These are phyloP conservation scores for Stramonita haemastoma DNA, from an alignment of 2,888 invertebrate species.

Conservation along the genomic window DNA sequence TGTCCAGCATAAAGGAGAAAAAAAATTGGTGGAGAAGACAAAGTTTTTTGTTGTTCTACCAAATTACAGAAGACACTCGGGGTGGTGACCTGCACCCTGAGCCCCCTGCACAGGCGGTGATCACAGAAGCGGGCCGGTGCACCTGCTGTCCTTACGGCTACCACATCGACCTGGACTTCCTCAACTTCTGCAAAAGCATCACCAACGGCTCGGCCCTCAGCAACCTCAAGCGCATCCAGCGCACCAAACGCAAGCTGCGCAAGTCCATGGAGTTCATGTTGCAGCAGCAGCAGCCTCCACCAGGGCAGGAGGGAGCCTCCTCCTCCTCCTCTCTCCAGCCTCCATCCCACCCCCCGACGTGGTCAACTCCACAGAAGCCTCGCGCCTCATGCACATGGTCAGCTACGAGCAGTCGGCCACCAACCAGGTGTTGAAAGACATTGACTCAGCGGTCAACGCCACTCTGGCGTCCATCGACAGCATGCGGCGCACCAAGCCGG, in stretches of 20 bases:
- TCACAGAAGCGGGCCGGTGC: slow-evolving; percentile 79
- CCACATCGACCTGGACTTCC: slow-evolving; percentile 93
- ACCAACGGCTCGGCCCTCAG: slow-evolving; percentile 69
- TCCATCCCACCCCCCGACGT: slow-evolving; percentile 67
- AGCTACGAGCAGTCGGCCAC: slow-evolving; percentile 69
- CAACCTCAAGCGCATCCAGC: slow-evolving; percentile 79
- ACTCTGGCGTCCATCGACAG: slow-evolving; percentile 67
- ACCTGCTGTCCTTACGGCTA: slow-evolving; percentile 93
- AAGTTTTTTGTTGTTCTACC: not conserved
- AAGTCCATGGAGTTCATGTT: slow-evolving; percentile 87
- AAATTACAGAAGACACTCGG: not conserved
- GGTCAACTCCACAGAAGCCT: slow-evolving; percentile 65
- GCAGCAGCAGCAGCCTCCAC: slow-evolving; percentile 57
- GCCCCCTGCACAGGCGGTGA: slow-evolving; percentile 18
- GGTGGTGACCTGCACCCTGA: not conserved
- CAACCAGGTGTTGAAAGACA: slow-evolving; percentile 69
- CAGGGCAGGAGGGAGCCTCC: not conserved
- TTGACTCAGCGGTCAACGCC: slow-evolving; percentile 71
- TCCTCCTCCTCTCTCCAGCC: slow-evolving; percentile 12
- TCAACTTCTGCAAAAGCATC: slow-evolving; percentile 87
- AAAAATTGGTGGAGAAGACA: too few species aligned
- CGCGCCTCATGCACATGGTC: slow-evolving; percentile 60
- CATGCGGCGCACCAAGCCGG: slow-evolving; percentile 24
- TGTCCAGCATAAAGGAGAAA: too few species aligned
- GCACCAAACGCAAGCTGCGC: slow-evolving; percentile 85